Evolutionary conservation across 2,797 vertebrate genomes (phyloP).

Genomic region (Neosilurus hyrtlii): DNA sequence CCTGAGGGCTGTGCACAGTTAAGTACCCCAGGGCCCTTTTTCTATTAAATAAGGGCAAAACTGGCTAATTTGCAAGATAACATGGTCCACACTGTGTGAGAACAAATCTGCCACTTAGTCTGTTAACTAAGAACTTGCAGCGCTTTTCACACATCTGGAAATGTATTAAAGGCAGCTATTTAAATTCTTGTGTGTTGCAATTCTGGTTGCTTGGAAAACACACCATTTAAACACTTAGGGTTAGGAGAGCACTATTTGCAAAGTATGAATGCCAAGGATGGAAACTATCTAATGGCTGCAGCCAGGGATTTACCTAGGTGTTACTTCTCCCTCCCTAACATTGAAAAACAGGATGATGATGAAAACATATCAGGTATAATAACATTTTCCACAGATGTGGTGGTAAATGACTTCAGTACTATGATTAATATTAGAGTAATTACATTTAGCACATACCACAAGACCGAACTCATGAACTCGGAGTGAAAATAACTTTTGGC

Average conservation of each 20-base stretch:
- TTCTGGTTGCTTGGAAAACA: not conserved
- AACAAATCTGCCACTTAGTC: not conserved
- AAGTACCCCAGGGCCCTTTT: not conserved
- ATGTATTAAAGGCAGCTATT: not conserved
- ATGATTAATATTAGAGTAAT: not conserved
- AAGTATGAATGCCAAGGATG: slow-evolving; percentile 22
- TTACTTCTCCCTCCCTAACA: slow-evolving; percentile 12
- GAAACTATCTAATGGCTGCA: not conserved
- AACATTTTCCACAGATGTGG: not conserved
- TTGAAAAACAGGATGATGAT: not conserved
- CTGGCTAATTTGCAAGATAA: not conserved
- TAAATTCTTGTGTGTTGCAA: not conserved
- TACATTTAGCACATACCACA: not conserved
- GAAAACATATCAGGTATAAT: not conserved
- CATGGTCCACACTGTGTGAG: not conserved
- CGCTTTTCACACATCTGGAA: not conserved
- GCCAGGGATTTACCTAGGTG: slow-evolving; percentile 35
- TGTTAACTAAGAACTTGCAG: not conserved
- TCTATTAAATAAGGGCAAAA: not conserved
- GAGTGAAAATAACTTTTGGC: not conserved
- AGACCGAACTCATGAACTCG: not conserved
- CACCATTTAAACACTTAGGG: not conserved
- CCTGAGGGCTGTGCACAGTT: not conserved
- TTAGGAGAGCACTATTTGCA: slow-evolving; percentile 5
- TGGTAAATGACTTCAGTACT: not conserved